A percentile compares a stretch with the other conserved stretches of the same genome.
These are phyloP conservation scores for Aphrophora alni DNA, from an alignment of 2,888 invertebrate genomes.

Conservation along the genomic window DNA sequence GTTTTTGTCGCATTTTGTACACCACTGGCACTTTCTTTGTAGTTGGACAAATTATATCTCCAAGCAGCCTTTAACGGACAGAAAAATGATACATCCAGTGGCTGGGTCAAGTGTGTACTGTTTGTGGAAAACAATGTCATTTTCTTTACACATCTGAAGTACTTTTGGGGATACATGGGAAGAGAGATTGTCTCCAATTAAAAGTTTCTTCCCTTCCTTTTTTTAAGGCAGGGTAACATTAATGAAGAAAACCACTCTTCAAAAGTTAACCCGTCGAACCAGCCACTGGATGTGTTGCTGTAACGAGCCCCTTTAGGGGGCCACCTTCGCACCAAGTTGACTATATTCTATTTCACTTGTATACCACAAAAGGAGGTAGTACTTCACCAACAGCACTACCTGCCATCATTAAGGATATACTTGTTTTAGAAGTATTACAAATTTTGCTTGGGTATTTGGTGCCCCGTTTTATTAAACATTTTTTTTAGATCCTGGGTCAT, in stretches of 20 bases:
- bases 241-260: slow-evolving; percentile 31
- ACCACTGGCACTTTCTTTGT: neutral
- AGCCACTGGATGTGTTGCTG: slow-evolving; percentile 32
- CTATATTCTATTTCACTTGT: slow-evolving; percentile 51
- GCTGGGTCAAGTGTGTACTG: neutral
- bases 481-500: slow-evolving; percentile 54
- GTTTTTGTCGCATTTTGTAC: neutral
- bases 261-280: slow-evolving; percentile 38
- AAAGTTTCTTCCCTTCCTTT: slow-evolving; percentile 48
- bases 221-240: slow-evolving; percentile 21
- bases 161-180: neutral
- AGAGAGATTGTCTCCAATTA: neutral
- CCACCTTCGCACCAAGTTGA: slow-evolving; percentile 52
- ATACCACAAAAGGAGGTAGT: slow-evolving; percentile 55
- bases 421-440: slow-evolving; percentile 51
- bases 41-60: neutral
- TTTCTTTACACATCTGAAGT: neutral
- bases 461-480: slow-evolving; percentile 50
- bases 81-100: neutral
- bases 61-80: neutral
- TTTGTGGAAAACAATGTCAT: neutral
- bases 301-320: slow-evolving; percentile 50
- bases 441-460: slow-evolving; percentile 54
- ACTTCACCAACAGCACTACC: slow-evolving; percentile 53
- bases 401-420: slow-evolving; percentile 54